Percentiles rank a stretch among this genome's conserved stretches.
phyloP scores from a whole-genome alignment of 2,888 invertebrate genomes.

The Lochmaea capreae region DNA sequence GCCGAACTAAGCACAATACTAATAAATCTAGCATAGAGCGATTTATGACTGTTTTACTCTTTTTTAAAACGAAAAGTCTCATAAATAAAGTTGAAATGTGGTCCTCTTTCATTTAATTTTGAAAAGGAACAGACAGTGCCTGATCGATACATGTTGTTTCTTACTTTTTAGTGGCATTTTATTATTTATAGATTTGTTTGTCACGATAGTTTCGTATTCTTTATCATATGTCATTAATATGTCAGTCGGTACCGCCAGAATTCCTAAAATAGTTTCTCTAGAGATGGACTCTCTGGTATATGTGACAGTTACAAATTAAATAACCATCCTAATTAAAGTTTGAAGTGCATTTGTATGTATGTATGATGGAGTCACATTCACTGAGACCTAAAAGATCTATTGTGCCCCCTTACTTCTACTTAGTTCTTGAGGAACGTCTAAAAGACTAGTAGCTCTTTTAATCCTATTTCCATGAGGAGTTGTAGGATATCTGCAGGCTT shows the following conservation, averaged over 20 bases:
- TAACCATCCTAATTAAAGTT: too few species aligned
- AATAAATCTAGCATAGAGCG: conserved; percentile 38
- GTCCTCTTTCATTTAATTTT: conserved; percentile 43
- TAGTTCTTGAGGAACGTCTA: too few species aligned
- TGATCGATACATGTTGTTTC: conserved; percentile 47
- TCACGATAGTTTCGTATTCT: conserved; percentile 63
- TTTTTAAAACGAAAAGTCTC: conserved; percentile 42
- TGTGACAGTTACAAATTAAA: too few species aligned
- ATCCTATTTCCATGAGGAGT: too few species aligned
- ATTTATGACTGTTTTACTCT: conserved; percentile 44
- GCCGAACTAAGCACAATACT: conserved; percentile 33
- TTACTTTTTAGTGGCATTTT: conserved; percentile 54
- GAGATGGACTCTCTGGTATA: neutral
- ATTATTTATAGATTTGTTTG: conserved; percentile 65
- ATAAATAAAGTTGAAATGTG: conserved; percentile 49
- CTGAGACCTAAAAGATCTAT: too few species aligned
- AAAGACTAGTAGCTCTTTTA: too few species aligned
- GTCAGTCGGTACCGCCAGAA: conserved; percentile 61
- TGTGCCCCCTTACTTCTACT: too few species aligned
- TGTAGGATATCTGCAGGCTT: too few species aligned
- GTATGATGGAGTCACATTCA: too few species aligned
- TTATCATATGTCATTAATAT: conserved; percentile 64
- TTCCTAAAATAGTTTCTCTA: conserved; percentile 54
- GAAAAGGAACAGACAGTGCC: conserved; percentile 47
- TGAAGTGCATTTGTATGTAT: too few species aligned